These are phyloP conservation scores for Colletes collaris DNA, from an alignment of 2,888 invertebrate genomes.

Conservation along the genomic window DNA sequence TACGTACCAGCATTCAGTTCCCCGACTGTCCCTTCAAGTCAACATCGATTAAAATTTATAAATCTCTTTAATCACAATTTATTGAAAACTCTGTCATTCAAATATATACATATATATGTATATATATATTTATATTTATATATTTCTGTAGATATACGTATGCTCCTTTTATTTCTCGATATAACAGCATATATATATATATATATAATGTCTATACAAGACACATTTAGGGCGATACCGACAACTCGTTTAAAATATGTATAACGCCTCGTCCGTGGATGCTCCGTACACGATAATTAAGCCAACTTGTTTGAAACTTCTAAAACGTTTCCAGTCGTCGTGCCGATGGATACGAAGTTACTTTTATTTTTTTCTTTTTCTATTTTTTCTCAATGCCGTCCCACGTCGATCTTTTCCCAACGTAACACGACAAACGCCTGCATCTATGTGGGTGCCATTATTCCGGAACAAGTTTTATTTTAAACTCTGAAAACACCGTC, in stretches of 20 bases:
- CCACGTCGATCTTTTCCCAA: neutral
- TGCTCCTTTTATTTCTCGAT: no score
- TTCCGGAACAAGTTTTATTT: conserved; percentile 13
- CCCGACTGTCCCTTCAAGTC: conserved; percentile 1
- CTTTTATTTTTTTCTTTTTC: neutral
- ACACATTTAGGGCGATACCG: conserved; percentile 44
- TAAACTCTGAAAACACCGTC: conserved; percentile 37
- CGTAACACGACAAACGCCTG: conserved; percentile 4
- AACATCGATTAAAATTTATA: conserved; percentile 37
- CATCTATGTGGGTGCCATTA: conserved; percentile 5
- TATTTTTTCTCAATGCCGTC: neutral
- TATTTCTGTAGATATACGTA: no score
- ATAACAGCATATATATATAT: no score
- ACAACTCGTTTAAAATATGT: conserved; percentile 38
- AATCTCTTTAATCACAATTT: conserved; percentile 29
- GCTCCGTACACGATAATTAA: conserved; percentile 42
- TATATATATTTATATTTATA: no score
- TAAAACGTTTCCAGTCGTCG: conserved; percentile 12
- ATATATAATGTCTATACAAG: conserved; percentile 39
- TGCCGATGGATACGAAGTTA: conserved; percentile 18
- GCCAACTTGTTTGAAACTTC: conserved; percentile 33
- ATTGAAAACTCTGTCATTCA: conserved; percentile 32
- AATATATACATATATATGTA: conserved; percentile 26
- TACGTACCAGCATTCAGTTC: conserved; percentile 15
- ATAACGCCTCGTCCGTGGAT: conserved; percentile 26